These are phyloP conservation scores for Chymomyza fuscimana DNA, from an alignment of 2,888 invertebrate species.

Conservation along the genomic window DNA sequence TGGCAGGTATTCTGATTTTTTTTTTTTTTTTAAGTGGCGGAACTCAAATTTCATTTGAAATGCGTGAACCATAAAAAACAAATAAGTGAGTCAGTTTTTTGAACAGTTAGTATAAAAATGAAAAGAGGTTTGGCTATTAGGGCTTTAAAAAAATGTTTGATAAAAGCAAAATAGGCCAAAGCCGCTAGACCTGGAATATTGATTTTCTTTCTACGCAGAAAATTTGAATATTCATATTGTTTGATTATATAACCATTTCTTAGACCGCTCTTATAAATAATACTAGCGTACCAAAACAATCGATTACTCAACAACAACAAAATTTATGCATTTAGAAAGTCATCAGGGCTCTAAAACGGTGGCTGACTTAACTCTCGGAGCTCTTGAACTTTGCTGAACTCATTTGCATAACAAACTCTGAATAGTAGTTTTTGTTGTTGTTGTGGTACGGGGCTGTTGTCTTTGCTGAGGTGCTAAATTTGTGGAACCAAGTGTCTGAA, in stretches of 20 bases:
- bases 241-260: slow-evolving; percentile 27
- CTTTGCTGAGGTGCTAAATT: slow-evolving; percentile 43
- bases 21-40: neutral
- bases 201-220: neutral
- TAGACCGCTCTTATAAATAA: neutral
- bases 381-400: slow-evolving; percentile 12
- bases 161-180: too few species aligned
- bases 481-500: slow-evolving; percentile 11
- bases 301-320: slow-evolving; percentile 5
- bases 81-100: slow-evolving; percentile 9
- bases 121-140: too few species aligned
- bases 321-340: slow-evolving; percentile 26
- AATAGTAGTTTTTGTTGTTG: slow-evolving; percentile 18
- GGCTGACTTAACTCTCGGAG: slow-evolving; percentile 15
- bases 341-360: neutral
- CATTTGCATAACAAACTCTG: slow-evolving; percentile 57
- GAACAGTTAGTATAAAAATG: slow-evolving; percentile 27
- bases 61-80: slow-evolving; percentile 17
- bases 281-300: too few species aligned
- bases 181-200: slow-evolving; percentile 18
- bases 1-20: neutral
- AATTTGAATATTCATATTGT: neutral
- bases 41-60: slow-evolving; percentile 51
- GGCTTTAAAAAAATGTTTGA: too few species aligned
- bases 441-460: slow-evolving; percentile 24